phyloP scores from a whole-genome alignment of 2,797 vertebrate species.

The Betta splendens region DNA sequence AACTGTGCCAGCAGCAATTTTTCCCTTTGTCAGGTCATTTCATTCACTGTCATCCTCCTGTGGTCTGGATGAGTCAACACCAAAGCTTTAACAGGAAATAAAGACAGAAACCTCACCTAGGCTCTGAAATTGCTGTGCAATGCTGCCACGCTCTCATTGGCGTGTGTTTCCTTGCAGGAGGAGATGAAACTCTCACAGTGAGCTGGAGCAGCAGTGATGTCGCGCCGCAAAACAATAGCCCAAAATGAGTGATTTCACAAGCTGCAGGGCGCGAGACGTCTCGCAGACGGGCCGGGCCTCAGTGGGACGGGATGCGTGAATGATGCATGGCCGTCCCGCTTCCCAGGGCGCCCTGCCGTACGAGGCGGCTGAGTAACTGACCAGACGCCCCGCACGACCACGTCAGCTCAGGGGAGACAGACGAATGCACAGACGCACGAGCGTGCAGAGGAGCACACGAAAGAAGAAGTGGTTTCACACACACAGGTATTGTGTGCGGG shows the following conservation, averaged over 20 bases:
- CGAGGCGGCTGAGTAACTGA: slow-evolving; percentile 44
- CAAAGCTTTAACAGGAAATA: slow-evolving; percentile 37
- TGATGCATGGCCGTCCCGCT: slow-evolving; percentile 50
- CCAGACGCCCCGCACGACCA: slow-evolving; percentile 25
- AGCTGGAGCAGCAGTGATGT: slow-evolving; percentile 27
- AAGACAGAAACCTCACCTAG: background rate
- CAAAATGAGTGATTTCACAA: slow-evolving; percentile 48
- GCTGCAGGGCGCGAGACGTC: slow-evolving; percentile 26
- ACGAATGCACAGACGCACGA: slow-evolving; percentile 9
- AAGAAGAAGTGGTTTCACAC: slow-evolving; percentile 22
- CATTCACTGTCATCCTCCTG: slow-evolving; percentile 42
- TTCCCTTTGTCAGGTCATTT: slow-evolving; percentile 29
- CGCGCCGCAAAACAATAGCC: slow-evolving; percentile 49
- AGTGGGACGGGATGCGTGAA: slow-evolving; percentile 43
- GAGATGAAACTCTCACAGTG: slow-evolving; percentile 26
- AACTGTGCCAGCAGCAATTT: slow-evolving; percentile 36
- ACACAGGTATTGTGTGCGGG: background rate
- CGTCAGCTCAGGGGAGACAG: slow-evolving; percentile 21
- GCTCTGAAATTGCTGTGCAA: slow-evolving; percentile 2
- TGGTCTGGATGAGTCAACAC: slow-evolving; percentile 44
- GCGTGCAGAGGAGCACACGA: slow-evolving; percentile 4
- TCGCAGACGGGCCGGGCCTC: slow-evolving; percentile 36
- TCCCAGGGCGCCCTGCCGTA: slow-evolving; percentile 24
- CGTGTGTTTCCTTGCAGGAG: slow-evolving; percentile 31
- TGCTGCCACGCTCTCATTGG: slow-evolving; percentile 18